Conservation (phyloP, 1,140 invertebrate species). For the Papilio polyxenes region DNA sequence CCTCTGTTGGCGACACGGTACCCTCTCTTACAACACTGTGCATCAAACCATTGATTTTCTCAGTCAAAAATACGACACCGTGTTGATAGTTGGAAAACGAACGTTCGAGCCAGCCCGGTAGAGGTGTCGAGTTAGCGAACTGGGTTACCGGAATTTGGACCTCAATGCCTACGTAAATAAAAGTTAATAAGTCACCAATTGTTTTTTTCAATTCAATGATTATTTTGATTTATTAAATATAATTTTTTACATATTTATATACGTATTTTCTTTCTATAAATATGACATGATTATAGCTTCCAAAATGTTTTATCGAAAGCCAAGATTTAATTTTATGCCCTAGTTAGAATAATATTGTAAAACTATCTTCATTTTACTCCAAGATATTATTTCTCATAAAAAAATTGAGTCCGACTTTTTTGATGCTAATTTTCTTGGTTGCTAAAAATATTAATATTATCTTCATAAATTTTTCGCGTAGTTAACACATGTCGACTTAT, state of each 20-base stretch:
- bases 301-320: too few species aligned
- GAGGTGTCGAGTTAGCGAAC: conserved; percentile 43
- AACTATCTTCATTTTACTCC: too few species aligned
- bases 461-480: neutral
- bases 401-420: too few species aligned
- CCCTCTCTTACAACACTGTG: conserved; percentile 28
- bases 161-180: conserved; percentile 53
- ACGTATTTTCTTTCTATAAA: neutral
- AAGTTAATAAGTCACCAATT: conserved; percentile 56
- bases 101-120: conserved; percentile 29
- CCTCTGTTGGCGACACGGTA: conserved; percentile 27
- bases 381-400: too few species aligned
- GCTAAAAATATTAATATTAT: neutral
- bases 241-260: conserved; percentile 31
- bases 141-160: conserved; percentile 58
- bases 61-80: conserved; percentile 10
- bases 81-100: conserved; percentile 20
- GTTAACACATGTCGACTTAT: neutral
- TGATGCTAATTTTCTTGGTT: too few species aligned
- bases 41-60: conserved; percentile 33
- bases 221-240: neutral
- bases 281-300: too few species aligned
- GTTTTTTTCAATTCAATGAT: conserved; percentile 49
- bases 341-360: too few species aligned
- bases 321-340: too few species aligned